A percentile compares a stretch with the other conserved stretches of the same genome.
Conservation (phyloP, 2,113 vertebrate genomes). For the Chlamydotis undulata region DNA sequence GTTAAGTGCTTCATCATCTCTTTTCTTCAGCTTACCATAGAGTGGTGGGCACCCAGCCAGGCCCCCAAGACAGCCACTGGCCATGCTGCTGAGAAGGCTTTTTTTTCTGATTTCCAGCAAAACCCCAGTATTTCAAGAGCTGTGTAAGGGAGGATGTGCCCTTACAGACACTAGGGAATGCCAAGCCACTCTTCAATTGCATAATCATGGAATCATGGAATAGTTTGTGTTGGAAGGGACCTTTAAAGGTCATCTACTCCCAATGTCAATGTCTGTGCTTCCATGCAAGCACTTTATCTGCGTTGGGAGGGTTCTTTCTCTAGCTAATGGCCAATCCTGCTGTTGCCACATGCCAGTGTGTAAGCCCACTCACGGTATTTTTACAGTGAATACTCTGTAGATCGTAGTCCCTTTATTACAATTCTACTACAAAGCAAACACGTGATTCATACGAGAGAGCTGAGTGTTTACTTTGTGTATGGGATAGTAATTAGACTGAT, state of each 20-base stretch:
- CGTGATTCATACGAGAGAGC: rapidly evolving
- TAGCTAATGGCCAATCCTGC: background rate
- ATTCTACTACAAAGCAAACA: background rate
- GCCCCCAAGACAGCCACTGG: background rate
- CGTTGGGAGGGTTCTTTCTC: background rate
- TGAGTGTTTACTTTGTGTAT: background rate
- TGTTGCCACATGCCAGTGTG: background rate
- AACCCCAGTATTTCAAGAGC: background rate
- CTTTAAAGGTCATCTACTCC: too few relatives aligned
- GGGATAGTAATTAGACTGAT: background rate
- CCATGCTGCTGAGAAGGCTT: background rate
- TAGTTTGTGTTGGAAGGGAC: too few relatives aligned
- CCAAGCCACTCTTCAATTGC: background rate
- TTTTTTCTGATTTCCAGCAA: background rate
- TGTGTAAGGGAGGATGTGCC: too few relatives aligned
- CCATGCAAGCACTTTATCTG: background rate
- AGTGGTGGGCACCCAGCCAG: background rate
- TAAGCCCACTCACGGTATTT: background rate
- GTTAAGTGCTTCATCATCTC: background rate
- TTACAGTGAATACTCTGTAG: background rate
- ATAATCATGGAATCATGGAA: too few relatives aligned
- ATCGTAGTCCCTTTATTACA: background rate
- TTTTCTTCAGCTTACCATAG: background rate
- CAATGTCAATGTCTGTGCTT: background rate
- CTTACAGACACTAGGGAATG: background rate